Evolutionary conservation across 2,113 vertebrate genomes (phyloP).

Genomic region (Xerus inauris): DNA sequence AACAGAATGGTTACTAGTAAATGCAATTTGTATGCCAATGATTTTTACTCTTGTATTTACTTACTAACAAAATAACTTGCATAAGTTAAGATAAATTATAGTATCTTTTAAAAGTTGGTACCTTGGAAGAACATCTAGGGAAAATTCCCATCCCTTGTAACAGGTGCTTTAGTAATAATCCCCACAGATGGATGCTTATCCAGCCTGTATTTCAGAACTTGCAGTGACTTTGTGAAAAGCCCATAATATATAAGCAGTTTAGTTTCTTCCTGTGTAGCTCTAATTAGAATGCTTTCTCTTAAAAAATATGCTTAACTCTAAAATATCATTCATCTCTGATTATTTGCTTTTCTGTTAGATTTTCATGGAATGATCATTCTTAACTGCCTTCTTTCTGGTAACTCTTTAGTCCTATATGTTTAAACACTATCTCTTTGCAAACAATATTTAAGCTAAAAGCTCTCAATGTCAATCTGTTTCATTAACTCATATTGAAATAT

Average conservation of each 20-base stretch:
- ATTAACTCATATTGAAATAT: not conserved
- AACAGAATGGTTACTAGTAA: conserved; percentile 45
- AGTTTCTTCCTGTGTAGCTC: not conserved
- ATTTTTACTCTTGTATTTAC: conserved; percentile 18
- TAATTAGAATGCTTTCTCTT: not conserved
- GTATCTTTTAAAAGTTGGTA: not conserved
- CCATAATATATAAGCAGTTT: not conserved
- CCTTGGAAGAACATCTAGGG: not conserved
- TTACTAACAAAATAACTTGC: not conserved
- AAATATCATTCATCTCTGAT: not conserved
- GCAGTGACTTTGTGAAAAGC: not conserved
- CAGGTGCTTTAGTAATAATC: not conserved
- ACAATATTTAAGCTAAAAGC: not conserved
- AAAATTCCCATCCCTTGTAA: not conserved
- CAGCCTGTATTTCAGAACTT: not conserved
- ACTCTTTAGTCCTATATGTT: not conserved
- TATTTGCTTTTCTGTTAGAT: not conserved
- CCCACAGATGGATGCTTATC: not conserved
- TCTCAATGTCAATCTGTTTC: not conserved
- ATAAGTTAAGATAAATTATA: not conserved
- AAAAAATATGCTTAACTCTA: not conserved
- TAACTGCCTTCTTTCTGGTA: not conserved
- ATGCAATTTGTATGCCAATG: not conserved
- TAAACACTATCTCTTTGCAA: not conserved
- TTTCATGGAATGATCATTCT: not conserved